Evolutionary conservation across 1,140 invertebrate species (phyloP).

Genomic region (Battus philenor): DNA sequence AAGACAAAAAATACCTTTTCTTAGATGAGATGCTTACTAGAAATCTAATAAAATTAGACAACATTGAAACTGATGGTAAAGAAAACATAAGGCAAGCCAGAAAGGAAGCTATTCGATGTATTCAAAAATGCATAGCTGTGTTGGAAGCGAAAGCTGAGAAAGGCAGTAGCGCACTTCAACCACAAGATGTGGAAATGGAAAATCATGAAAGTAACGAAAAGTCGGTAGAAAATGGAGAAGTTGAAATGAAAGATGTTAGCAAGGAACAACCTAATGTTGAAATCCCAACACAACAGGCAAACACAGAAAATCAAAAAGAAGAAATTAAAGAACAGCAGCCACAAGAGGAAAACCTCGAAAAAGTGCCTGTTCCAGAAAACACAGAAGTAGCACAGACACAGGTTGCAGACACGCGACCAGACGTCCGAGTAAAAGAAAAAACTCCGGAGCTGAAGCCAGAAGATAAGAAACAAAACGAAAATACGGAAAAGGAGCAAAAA

Average conservation of each 20-base stretch:
- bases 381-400: slow-evolving; percentile 23
- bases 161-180: slow-evolving; percentile 44
- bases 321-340: slow-evolving; percentile 25
- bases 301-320: slow-evolving; percentile 42
- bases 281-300: background rate
- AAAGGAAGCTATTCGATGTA: slow-evolving; percentile 91
- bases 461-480: slow-evolving; percentile 32
- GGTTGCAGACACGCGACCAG: slow-evolving; percentile 37
- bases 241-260: slow-evolving; percentile 55
- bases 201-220: slow-evolving; percentile 25
- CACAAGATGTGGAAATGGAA: slow-evolving; percentile 54
- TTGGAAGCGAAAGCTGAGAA: slow-evolving; percentile 84
- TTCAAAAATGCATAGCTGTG: slow-evolving; percentile 89
- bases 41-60: slow-evolving; percentile 92
- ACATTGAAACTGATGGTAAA: slow-evolving; percentile 93
- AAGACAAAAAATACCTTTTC: slow-evolving; percentile 91
- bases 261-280: slow-evolving; percentile 26
- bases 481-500: slow-evolving; percentile 31
- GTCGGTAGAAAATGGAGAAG: slow-evolving; percentile 53
- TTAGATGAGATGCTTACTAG: slow-evolving; percentile 97
- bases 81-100: slow-evolving; percentile 90
- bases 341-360: slow-evolving; percentile 19
- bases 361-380: slow-evolving; percentile 10
- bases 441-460: slow-evolving; percentile 22
- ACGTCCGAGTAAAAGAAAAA: slow-evolving; percentile 24